Percentiles rank a stretch among this genome's conserved stretches.
Conservation (phyloP, 1,140 invertebrate species). For the Zaprionus inermis region DNA sequence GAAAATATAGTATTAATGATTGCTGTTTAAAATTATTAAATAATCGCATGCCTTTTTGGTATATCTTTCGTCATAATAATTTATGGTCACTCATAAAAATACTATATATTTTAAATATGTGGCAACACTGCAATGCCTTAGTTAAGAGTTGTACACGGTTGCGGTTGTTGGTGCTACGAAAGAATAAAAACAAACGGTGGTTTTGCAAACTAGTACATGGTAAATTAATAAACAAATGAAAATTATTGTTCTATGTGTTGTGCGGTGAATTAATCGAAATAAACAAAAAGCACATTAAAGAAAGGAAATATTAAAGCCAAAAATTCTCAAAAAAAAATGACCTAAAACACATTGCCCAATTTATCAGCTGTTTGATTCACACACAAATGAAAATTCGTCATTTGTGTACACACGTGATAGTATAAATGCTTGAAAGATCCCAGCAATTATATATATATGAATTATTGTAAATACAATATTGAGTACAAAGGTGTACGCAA, state of each 20-base stretch:
- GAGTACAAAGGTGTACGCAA: conserved; percentile 1
- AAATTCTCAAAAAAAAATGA: neutral
- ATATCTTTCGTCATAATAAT: neutral
- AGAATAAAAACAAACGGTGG: conserved; percentile 35
- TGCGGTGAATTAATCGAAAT: neutral
- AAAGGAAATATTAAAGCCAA: neutral
- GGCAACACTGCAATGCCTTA: conserved; percentile 16
- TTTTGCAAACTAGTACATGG: conserved; percentile 9
- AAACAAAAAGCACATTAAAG: neutral
- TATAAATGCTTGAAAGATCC: neutral
- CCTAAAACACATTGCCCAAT: conserved; percentile 11
- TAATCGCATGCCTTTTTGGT: no score
- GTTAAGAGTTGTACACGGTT: conserved; percentile 26
- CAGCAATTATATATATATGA: neutral
- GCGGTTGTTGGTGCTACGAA: conserved; percentile 29
- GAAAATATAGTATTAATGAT: no score
- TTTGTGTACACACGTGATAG: conserved; percentile 47
- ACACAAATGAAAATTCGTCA: conserved; percentile 15
- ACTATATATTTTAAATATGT: neutral
- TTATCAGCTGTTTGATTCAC: conserved; percentile 45
- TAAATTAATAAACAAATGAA: conserved; percentile 10
- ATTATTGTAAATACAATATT: conserved; percentile 1
- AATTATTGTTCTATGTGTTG: neutral
- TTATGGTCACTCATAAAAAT: conserved; percentile 2
- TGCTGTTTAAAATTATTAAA: no score